phyloP scores from a whole-genome alignment of 1,140 invertebrate genomes.

The Rhynchophorus ferrugineus region DNA sequence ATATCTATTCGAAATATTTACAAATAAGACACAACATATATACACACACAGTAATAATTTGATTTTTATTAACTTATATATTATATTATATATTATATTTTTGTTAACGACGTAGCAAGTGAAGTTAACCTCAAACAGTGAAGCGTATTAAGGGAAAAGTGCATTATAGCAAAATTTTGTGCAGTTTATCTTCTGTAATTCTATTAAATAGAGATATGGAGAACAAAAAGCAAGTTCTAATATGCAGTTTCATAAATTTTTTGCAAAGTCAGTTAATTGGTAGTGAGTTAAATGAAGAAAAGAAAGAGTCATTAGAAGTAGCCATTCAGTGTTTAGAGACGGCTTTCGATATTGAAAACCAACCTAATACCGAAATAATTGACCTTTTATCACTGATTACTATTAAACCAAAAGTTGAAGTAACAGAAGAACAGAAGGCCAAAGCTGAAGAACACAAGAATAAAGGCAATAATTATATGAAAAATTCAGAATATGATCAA shows the following conservation, averaged over 20 bases:
- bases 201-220: too few relatives aligned
- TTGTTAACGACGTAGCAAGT: too few relatives aligned
- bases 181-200: too few relatives aligned
- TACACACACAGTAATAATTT: too few relatives aligned
- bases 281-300: slow-evolving; percentile 25
- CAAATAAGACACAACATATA: too few relatives aligned
- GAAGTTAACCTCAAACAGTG: too few relatives aligned
- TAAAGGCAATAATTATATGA: slow-evolving; percentile 84
- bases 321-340: slow-evolving; percentile 70
- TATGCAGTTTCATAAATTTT: slow-evolving; percentile 25
- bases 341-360: slow-evolving; percentile 47
- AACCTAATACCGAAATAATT: slow-evolving; percentile 14
- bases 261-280: slow-evolving; percentile 22
- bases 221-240: slow-evolving; percentile 21
- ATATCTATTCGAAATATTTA: too few relatives aligned
- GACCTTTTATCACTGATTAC: slow-evolving; percentile 28
- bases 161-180: too few relatives aligned
- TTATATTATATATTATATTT: too few relatives aligned
- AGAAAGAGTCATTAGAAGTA: slow-evolving; percentile 62
- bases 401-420: slow-evolving; percentile 10
- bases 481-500: slow-evolving; percentile 66
- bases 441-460: slow-evolving; percentile 72
- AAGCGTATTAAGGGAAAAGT: too few relatives aligned
- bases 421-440: slow-evolving; percentile 45
- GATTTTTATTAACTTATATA: too few relatives aligned